Evolutionary conservation across 2,888 invertebrate species (phyloP).

Genomic region (Monoplex corrugatus): DNA sequence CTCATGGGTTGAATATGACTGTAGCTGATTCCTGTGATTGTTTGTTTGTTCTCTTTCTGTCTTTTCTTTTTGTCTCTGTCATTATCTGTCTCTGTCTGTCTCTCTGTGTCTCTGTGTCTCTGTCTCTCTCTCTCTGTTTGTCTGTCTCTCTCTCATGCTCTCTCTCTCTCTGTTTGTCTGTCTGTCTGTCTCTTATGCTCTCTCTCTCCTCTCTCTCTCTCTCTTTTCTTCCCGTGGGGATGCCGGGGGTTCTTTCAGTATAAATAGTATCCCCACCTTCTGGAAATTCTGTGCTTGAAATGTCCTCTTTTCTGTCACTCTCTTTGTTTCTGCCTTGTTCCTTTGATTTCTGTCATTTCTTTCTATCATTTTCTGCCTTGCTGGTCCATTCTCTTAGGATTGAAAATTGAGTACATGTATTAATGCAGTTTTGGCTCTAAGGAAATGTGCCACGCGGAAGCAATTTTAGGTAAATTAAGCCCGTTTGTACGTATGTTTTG

Average conservation of each 20-base stretch:
- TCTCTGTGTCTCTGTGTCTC: background rate
- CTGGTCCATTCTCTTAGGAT: too few species aligned
- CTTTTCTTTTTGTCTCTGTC: background rate
- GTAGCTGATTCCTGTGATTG: too few species aligned
- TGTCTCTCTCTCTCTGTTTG: background rate
- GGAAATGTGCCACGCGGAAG: too few species aligned
- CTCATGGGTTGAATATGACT: too few species aligned
- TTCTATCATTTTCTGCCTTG: background rate
- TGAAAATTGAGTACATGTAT: too few species aligned
- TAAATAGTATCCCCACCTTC: too few species aligned
- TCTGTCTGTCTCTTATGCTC: background rate
- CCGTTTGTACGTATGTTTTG: too few species aligned
- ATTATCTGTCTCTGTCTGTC: background rate
- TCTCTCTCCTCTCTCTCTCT: background rate
- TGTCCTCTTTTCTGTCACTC: background rate
- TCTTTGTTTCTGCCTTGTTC: slow-evolving; percentile 29
- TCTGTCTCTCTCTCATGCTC: background rate
- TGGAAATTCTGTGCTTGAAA: too few species aligned
- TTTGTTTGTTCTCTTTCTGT: background rate
- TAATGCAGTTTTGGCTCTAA: too few species aligned
- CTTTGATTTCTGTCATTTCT: background rate
- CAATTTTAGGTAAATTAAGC: too few species aligned
- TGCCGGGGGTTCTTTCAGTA: too few species aligned
- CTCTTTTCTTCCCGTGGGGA: too few species aligned
- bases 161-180: background rate